A percentile compares a stretch with the other conserved stretches of the same genome.
Evolutionary conservation across 1,140 invertebrate species (phyloP).

Genomic region (Pteromalus puparum): DNA sequence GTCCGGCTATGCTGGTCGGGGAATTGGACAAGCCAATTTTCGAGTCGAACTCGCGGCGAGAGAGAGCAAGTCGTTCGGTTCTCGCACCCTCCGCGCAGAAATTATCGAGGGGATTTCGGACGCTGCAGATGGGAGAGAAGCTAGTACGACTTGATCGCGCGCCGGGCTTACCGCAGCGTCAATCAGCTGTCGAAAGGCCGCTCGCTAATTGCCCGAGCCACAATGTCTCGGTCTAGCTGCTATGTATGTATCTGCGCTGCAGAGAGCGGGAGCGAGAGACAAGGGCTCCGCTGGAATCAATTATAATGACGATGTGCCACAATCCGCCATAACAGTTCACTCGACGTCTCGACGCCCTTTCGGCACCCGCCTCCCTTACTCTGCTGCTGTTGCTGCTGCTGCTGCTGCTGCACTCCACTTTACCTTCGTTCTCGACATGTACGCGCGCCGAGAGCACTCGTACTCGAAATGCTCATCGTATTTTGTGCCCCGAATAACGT

Average conservation of each 20-base stretch:
- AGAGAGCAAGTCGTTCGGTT: slow-evolving; percentile 18
- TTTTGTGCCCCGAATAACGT: no score
- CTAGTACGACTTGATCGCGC: slow-evolving; percentile 14
- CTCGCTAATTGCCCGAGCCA: slow-evolving; percentile 38
- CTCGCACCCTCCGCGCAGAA: slow-evolving; percentile 30
- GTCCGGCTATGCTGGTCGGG: not conserved
- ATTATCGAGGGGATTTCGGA: slow-evolving; percentile 15
- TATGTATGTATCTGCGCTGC: not conserved
- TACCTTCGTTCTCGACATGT: no score
- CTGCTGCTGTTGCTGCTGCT: no score
- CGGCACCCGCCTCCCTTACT: not conserved
- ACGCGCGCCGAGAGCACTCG: no score
- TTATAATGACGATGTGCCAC: slow-evolving; percentile 44
- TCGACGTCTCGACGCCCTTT: not conserved
- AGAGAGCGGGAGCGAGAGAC: not conserved
- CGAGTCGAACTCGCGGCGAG: not conserved
- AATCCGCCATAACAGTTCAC: slow-evolving; percentile 41
- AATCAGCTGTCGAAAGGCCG: slow-evolving; percentile 45
- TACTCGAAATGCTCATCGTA: no score
- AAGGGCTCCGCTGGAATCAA: slow-evolving; percentile 24
- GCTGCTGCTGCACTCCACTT: no score
- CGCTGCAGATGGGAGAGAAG: not conserved
- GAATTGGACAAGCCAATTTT: slow-evolving; percentile 43
- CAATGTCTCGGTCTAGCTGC: not conserved
- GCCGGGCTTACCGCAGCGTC: slow-evolving; percentile 1